phyloP scores from a whole-genome alignment of 2,113 vertebrate genomes.

The Chroicocephalus ridibundus region DNA sequence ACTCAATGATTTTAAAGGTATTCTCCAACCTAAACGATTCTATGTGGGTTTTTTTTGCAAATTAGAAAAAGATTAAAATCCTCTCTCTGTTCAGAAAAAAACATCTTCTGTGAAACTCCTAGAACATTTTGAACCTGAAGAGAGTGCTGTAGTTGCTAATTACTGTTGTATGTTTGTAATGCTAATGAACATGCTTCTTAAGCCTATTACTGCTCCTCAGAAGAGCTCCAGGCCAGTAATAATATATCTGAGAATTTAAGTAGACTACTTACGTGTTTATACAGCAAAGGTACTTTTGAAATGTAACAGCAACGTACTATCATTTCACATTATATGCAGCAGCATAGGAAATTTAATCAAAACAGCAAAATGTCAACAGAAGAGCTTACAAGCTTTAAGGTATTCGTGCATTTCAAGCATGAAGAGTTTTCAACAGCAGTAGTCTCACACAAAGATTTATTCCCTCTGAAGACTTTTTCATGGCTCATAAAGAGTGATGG shows the following conservation, averaged over 20 bases:
- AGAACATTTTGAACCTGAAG: background rate
- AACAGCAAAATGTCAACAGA: constrained; percentile 53
- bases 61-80: background rate
- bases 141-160: constrained; percentile 13
- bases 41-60: background rate
- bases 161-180: background rate
- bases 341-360: constrained; percentile 39
- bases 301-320: background rate
- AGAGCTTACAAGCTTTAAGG: constrained; percentile 58
- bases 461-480: constrained; percentile 69
- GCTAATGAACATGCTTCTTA: constrained; percentile 6
- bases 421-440: constrained; percentile 54
- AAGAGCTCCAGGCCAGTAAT: background rate
- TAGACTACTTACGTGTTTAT: background rate
- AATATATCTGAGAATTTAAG: background rate
- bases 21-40: background rate
- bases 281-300: background rate
- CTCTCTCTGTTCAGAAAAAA: background rate
- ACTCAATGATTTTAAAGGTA: background rate
- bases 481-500: constrained; percentile 83
- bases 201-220: background rate
- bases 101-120: background rate
- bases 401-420: constrained; percentile 59
- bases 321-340: background rate
- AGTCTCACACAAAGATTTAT: constrained; percentile 74